Evolutionary conservation across 2,797 vertebrate species (phyloP).

Genomic region (Phrynocephalus guinanensis): DNA sequence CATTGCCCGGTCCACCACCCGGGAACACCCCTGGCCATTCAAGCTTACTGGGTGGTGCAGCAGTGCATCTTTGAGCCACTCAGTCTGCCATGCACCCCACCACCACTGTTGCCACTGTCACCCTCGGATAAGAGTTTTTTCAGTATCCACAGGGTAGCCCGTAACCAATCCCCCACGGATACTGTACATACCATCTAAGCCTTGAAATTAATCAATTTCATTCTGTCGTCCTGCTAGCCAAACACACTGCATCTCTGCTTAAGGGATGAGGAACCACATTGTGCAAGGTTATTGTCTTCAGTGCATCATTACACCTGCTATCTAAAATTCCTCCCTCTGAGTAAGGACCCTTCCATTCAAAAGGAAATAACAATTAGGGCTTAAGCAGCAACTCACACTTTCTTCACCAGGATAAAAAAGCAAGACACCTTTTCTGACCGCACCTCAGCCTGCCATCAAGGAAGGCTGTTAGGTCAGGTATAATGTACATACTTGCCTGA

Average conservation of each 20-base stretch:
- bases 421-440: not conserved
- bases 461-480: not conserved
- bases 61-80: too few relatives aligned
- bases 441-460: not conserved
- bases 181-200: not conserved
- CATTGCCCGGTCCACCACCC: too few relatives aligned
- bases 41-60: too few relatives aligned
- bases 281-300: not conserved
- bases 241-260: not conserved
- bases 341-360: not conserved
- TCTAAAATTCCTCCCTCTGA: too few relatives aligned
- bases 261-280: not conserved
- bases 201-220: not conserved
- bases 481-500: too few relatives aligned
- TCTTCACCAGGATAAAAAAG: not conserved
- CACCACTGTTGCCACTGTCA: too few relatives aligned
- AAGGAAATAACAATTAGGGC: not conserved
- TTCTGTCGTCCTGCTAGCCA: not conserved
- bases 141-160: too few relatives aligned
- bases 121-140: too few relatives aligned
- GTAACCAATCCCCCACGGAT: too few relatives aligned
- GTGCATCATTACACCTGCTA: not conserved
- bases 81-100: too few relatives aligned
- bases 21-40: too few relatives aligned
- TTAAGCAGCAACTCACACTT: not conserved